phyloP scores from a whole-genome alignment of 2,888 invertebrate genomes.

The Dasypolia templi region DNA sequence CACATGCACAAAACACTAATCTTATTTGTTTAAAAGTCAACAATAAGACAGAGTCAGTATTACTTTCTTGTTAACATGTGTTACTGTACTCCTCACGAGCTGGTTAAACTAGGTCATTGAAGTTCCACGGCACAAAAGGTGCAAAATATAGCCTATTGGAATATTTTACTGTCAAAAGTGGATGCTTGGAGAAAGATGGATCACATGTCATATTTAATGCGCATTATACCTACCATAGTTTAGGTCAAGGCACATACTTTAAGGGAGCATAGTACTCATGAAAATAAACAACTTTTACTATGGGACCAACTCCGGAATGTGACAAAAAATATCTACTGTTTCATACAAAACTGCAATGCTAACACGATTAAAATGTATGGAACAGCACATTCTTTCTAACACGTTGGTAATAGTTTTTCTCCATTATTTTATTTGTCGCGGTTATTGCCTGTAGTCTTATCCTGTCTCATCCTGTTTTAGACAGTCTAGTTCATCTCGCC shows the following conservation, averaged over 20 bases:
- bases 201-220: no score
- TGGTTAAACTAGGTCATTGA: constrained; percentile 48
- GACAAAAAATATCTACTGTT: neutral
- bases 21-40: constrained; percentile 53
- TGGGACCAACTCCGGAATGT: neutral
- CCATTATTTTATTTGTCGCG: neutral
- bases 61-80: constrained; percentile 57
- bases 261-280: neutral
- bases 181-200: neutral
- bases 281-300: no score
- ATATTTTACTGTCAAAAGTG: constrained; percentile 46
- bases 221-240: neutral
- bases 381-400: neutral
- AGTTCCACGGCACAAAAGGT: constrained; percentile 44
- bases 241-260: no score
- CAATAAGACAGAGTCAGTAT: constrained; percentile 32
- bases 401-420: neutral
- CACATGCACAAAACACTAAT: constrained; percentile 36
- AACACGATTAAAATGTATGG: no score
- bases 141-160: constrained; percentile 39
- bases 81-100: constrained; percentile 48
- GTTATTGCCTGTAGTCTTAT: neutral
- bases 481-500: neutral
- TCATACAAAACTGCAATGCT: no score
- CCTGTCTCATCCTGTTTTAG: neutral